Base-by-base conservation (phyloP, 2,797 vertebrate genomes). In the Sparus aurata region DNA sequence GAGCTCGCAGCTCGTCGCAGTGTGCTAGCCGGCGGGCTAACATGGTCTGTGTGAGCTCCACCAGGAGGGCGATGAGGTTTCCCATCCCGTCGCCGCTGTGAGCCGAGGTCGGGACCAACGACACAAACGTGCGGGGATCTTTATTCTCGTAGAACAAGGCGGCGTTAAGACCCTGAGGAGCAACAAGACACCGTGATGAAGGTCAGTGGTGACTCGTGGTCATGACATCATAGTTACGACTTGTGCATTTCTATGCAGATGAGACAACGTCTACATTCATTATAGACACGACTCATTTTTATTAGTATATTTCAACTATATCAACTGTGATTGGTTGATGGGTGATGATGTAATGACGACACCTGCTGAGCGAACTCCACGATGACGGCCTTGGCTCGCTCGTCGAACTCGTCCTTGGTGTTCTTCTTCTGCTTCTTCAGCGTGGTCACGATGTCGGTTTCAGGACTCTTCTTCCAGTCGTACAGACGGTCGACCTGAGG, bases 381-480 rank as follows among this genome's bases (percentile, higher is more conserved):
- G 54, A 99, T 97, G 85, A 99, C 93, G 15, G 96, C 93, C 91
- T 98, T 99, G 53, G 95, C 94, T 30, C 98, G 81, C 90, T 99
- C 97, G 46, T 99, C 98, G n/a, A 99, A 99, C 92, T 99, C 98
- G 77, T 99, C 98, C 89, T 96, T 99, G 0, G 98, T 99, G 86
- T 99, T 99, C 89, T 99, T 99, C 92, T 99, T 99, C 94, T 99
- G 98, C 88, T 99, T 99, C 95, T 99, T 99, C 89, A 99, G 94
- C 7, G 98, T 98, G 41, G 94, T 74, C 77, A 96, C 96, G 1
- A 99, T 94, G 46, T 99, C 98, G 0, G 96, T 96, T 1, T 99
- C 98, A 0, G 98, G 98, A 77, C 98, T 96, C 92, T 96, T 98
- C 92, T 99, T 99, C 98, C 98, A 99, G 92, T 99, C 98, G 75